These are phyloP conservation scores for Rhyzopertha dominica DNA, from an alignment of 1,140 invertebrate genomes.

Conservation along the genomic window DNA sequence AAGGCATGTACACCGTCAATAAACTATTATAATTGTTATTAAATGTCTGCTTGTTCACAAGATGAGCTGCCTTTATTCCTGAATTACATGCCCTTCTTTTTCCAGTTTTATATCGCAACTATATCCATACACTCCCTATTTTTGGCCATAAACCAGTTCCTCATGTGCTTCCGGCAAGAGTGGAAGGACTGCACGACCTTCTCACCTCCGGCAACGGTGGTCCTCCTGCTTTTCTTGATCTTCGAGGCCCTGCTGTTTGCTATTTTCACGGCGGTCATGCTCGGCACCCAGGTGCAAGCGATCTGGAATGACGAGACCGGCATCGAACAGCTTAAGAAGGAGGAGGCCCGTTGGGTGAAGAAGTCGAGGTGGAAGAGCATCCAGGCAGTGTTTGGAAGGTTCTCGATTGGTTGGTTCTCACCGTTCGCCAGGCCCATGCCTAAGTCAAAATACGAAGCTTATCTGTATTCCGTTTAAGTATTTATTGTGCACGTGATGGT, in stretches of 20 bases:
- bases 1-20: too few species aligned
- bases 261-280: conserved; percentile 98
- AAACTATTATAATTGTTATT: conserved; percentile 4
- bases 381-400: conserved; percentile 90
- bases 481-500: too few species aligned
- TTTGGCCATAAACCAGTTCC: conserved; percentile 88
- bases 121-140: conserved; percentile 93
- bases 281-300: conserved; percentile 93
- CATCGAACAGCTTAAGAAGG: conserved; percentile 92
- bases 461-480: conserved; percentile 69
- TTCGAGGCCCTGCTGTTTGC: conserved; percentile 97
- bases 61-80: too few species aligned
- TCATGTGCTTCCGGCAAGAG: conserved; percentile 87
- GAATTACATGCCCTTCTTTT: conserved; percentile 30
- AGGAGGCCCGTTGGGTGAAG: conserved; percentile 84
- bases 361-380: conserved; percentile 91
- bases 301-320: conserved; percentile 99
- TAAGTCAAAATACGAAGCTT: conserved; percentile 68
- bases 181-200: conserved; percentile 92
- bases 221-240: conserved; percentile 90
- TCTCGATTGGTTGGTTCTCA: conserved; percentile 90
- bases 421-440: conserved; percentile 82
- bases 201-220: conserved; percentile 92
- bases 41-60: neutral
- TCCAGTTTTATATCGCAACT: conserved; percentile 95